Percentiles rank a stretch among this genome's conserved stretches.
Conservation (phyloP, 2,797 vertebrate genomes). For the Artibeus jamaicensis region DNA sequence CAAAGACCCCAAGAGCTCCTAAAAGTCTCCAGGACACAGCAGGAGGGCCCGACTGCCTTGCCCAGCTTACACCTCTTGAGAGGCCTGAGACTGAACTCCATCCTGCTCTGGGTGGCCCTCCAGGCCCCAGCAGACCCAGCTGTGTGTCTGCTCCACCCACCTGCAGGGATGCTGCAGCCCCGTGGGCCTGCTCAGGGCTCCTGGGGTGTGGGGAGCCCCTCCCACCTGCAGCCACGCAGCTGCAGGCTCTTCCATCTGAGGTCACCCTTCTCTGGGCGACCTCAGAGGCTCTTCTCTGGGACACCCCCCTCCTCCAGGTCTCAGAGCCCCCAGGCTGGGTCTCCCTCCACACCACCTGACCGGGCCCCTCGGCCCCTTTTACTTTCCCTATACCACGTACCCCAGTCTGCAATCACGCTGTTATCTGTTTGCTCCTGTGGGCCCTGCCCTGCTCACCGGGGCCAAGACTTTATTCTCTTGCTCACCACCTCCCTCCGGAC, state of each 20-base stretch:
- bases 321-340: not conserved
- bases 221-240: not conserved
- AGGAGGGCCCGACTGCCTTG: no score
- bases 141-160: not conserved
- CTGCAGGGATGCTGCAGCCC: not conserved
- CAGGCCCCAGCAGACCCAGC: not conserved
- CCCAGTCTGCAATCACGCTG: not conserved
- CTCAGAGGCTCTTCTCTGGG: not conserved
- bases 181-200: not conserved
- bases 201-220: not conserved
- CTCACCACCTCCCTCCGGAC: not conserved
- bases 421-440: not conserved
- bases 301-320: not conserved
- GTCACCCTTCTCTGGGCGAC: not conserved
- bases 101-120: no score
- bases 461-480: not conserved
- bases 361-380: not conserved
- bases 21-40: not conserved
- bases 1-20: not conserved
- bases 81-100: not conserved
- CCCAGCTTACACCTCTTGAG: not conserved
- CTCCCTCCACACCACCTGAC: not conserved
- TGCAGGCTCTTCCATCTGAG: rapidly evolving
- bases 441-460: not conserved
- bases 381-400: no score